Base-by-base conservation (phyloP, 2,888 invertebrate species). In the Melinaea marsaeus region DNA sequence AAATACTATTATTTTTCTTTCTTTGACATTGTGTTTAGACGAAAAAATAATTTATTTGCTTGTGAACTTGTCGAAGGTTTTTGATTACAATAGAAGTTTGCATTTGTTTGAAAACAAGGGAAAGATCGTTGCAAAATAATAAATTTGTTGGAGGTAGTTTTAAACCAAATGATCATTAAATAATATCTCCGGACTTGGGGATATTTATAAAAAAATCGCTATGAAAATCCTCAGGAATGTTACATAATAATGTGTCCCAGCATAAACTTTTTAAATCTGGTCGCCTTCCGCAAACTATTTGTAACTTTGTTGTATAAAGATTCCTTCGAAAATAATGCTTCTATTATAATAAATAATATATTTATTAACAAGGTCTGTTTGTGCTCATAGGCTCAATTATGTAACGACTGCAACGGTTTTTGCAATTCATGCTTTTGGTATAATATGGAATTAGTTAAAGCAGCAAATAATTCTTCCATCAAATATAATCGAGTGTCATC, bases 231-330 rank as follows among this genome's bases (percentile, higher is more conserved):
- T 63, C 68, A 4, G 59, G 56, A 34, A 65, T 63, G 33, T 65
- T 58, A 4, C 62, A 46, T 2, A 67, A 45, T 13, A 64, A 48
- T 1, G 60, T 42, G 3, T 65, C 60, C 9, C 61, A 34, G 33
- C 63, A 63, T 11, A 51, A 37, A 54, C 60, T 47, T n/a, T 62
- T 60, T 7, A 48, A 60, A 60, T 67, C 64, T 11, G 64, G 62
- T 55, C 64, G 58, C 45, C 64, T 57, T n/a, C 60, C 63, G 47
- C 66, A 64, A 7, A 63, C 63, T 47, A 65, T 61, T 65, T 65
- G 62, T 37, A 63, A 61, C 33, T 56, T 33, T 60, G 33, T 47
- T 63, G 58, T 64, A 64, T 4, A 6, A 13, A 9, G 64, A 61
- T 7, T 58, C 58, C 48, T 64, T 64, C 13, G 37, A 58, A 61